Evolutionary conservation across 2,113 vertebrate genomes (phyloP).

Genomic region (Montifringilla adamsi): DNA sequence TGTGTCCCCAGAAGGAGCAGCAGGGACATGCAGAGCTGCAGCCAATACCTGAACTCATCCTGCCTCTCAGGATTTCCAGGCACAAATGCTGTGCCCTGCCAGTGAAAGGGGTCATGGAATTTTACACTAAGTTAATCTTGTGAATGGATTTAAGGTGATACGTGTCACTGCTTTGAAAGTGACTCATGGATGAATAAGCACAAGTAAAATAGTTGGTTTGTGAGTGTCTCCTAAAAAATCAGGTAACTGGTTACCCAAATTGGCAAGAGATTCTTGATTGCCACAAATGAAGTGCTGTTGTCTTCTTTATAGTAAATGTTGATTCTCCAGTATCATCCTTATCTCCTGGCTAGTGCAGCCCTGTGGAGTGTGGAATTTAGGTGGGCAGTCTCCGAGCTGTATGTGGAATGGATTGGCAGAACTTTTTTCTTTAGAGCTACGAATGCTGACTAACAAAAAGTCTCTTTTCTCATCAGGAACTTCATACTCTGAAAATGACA

Average conservation of each 20-base stretch:
- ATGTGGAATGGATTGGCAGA: too few relatives aligned
- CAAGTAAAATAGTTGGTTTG: not conserved
- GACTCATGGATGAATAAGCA: not conserved
- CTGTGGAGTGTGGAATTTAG: not conserved
- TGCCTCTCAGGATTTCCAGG: not conserved
- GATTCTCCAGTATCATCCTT: not conserved
- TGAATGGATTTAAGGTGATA: not conserved
- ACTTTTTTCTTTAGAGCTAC: not conserved
- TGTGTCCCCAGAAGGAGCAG: not conserved
- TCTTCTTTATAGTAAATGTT: not conserved
- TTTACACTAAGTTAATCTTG: not conserved
- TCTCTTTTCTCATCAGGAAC: conserved; percentile 59
- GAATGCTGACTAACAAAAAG: not conserved
- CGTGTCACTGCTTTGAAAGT: not conserved
- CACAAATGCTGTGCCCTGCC: not conserved
- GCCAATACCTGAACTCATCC: not conserved
- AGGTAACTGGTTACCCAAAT: not conserved
- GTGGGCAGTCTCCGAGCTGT: not conserved
- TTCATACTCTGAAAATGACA: conserved; percentile 65
- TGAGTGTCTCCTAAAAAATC: not conserved
- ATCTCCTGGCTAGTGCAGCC: not conserved
- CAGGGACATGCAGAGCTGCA: not conserved
- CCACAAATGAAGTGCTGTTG: not conserved
- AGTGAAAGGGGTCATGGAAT: not conserved
- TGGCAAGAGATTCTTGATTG: not conserved